These are phyloP conservation scores for Clanis bilineata DNA, from an alignment of 2,888 invertebrate species.

Conservation along the genomic window DNA sequence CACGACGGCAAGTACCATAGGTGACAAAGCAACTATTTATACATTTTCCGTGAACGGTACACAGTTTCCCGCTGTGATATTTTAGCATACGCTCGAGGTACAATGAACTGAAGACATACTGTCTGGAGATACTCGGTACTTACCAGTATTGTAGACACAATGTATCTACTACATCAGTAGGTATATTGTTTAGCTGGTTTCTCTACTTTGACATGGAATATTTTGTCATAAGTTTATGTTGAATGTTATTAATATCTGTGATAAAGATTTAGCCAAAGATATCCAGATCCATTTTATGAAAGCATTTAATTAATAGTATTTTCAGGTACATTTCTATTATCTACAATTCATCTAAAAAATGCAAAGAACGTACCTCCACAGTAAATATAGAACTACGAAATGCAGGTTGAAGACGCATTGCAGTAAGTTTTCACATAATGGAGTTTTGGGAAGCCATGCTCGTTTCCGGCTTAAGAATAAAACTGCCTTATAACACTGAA, in stretches of 20 bases:
- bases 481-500: background rate
- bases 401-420: background rate
- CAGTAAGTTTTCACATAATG: background rate
- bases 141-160: background rate
- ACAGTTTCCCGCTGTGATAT: conserved; percentile 55
- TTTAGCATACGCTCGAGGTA: conserved; percentile 49
- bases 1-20: background rate
- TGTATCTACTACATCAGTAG: background rate
- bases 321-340: background rate
- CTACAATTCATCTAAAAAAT: too few species aligned
- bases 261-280: too few species aligned
- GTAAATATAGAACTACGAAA: background rate
- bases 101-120: conserved; percentile 63
- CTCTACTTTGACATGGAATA: background rate
- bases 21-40: background rate
- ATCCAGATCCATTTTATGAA: too few species aligned
- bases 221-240: too few species aligned
- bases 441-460: background rate
- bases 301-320: background rate
- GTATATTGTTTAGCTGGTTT: background rate
- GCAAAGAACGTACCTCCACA: too few species aligned
- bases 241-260: too few species aligned
- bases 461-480: background rate
- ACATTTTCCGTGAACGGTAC: conserved; percentile 45
- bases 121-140: conserved; percentile 37